These are phyloP conservation scores for Ryuthela nishihirai DNA, from an alignment of 2,888 invertebrate genomes.

Conservation along the genomic window DNA sequence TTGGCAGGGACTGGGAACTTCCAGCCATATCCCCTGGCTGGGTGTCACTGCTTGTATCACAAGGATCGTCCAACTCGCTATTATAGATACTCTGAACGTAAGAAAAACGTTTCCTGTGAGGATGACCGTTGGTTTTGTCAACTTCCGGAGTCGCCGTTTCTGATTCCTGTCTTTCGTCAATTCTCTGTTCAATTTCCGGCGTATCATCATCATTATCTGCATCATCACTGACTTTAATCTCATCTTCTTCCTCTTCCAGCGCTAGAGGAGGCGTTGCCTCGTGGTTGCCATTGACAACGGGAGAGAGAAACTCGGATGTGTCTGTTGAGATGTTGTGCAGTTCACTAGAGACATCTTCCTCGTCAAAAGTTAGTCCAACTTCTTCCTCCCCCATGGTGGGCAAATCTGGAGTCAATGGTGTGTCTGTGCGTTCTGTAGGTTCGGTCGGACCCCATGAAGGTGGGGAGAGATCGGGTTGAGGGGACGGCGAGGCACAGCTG, in stretches of 20 bases:
- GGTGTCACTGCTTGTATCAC: slow-evolving; percentile 22
- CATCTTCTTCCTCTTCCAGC: too few species aligned
- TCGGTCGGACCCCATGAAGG: slow-evolving; percentile 13
- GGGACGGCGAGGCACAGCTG: slow-evolving; percentile 28
- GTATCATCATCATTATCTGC: too few species aligned
- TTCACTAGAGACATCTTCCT: slow-evolving; percentile 20
- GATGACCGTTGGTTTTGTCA: too few species aligned
- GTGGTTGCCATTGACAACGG: too few species aligned
- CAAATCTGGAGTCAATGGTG: not conserved
- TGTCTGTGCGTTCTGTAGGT: not conserved
- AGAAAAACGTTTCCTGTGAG: slow-evolving; percentile 61
- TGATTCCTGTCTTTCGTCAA: too few species aligned
- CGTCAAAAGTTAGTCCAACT: slow-evolving; percentile 22
- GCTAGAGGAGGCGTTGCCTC: too few species aligned
- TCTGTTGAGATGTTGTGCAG: slow-evolving; percentile 32
- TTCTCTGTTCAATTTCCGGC: too few species aligned
- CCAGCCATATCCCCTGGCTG: slow-evolving; percentile 5
- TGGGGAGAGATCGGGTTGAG: slow-evolving; percentile 14
- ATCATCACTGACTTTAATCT: too few species aligned
- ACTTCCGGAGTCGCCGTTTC: too few species aligned
- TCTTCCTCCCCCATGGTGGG: slow-evolving; percentile 10
- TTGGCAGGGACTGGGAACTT: slow-evolving; percentile 22
- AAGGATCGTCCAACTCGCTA: slow-evolving; percentile 27
- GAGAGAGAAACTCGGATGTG: too few species aligned
- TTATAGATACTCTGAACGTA: slow-evolving; percentile 51